Conservation (phyloP, 2,888 invertebrate genomes). For the Choristoneura rosaceana region DNA sequence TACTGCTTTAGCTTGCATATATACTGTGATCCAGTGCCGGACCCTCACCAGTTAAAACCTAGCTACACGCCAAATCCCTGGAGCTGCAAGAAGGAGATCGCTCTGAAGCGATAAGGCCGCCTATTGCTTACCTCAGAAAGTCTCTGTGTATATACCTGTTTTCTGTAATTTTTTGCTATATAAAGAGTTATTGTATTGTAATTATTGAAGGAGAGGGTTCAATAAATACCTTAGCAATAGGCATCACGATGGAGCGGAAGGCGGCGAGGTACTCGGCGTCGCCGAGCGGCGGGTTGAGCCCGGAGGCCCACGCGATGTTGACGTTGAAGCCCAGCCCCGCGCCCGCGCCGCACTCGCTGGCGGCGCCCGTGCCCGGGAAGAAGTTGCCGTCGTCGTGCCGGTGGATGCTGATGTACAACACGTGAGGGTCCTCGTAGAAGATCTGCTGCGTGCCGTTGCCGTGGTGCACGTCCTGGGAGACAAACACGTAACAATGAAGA, state of each 20-base stretch:
- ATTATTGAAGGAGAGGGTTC: too few relatives aligned
- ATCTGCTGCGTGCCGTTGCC: slow-evolving; percentile 99
- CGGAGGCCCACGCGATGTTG: slow-evolving; percentile 98
- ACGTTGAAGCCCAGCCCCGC: slow-evolving; percentile 97
- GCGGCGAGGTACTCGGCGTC: slow-evolving; percentile 99
- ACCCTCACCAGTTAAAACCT: too few relatives aligned
- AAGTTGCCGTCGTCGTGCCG: slow-evolving; percentile 99
- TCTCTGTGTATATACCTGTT: too few relatives aligned
- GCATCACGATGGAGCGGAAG: slow-evolving; percentile 97
- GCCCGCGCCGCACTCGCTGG: slow-evolving; percentile 96
- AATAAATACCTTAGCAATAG: slow-evolving; percentile 90
- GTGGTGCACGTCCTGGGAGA: slow-evolving; percentile 95
- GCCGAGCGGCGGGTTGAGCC: slow-evolving; percentile 94
- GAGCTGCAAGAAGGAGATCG: too few relatives aligned
- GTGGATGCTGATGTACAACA: slow-evolving; percentile 98
- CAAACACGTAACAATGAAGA: too few relatives aligned
- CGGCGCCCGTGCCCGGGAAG: slow-evolving; percentile 99
- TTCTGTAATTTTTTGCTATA: too few relatives aligned
- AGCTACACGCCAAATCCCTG: too few relatives aligned
- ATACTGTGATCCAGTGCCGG: too few relatives aligned
- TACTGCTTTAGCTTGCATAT: too few relatives aligned
- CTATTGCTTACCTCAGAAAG: too few relatives aligned
- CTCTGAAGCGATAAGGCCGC: too few relatives aligned
- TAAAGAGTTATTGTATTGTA: too few relatives aligned
- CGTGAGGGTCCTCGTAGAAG: slow-evolving; percentile 97